phyloP scores from a whole-genome alignment of 2,113 vertebrate species.

The Trichomycterus rosablanca region DNA sequence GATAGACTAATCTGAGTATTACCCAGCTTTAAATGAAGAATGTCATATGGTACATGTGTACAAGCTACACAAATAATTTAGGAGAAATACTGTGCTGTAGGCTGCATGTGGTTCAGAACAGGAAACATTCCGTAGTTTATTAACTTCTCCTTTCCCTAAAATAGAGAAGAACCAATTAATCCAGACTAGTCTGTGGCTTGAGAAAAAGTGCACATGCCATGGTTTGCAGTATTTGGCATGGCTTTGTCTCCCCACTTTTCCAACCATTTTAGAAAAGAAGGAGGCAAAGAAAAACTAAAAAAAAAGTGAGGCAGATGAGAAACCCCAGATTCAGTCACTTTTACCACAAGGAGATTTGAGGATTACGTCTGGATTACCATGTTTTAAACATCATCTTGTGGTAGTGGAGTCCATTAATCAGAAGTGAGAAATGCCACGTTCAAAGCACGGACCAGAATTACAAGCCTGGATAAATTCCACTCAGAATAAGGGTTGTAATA shows the following conservation, averaged over 20 bases:
- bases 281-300: constrained; percentile 14
- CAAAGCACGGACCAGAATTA: constrained; percentile 17
- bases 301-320: constrained; percentile 25
- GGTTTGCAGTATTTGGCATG: constrained; percentile 44
- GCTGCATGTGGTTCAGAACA: constrained; percentile 10
- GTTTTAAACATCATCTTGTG: constrained; percentile 62
- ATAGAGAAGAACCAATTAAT: constrained; percentile 49
- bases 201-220: constrained; percentile 49
- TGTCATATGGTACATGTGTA: neutral
- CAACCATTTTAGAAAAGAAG: constrained; percentile 22
- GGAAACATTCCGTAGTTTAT: constrained; percentile 43
- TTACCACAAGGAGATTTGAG: constrained; percentile 53
- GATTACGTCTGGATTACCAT: constrained; percentile 58
- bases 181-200: constrained; percentile 40
- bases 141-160: constrained; percentile 45
- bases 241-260: constrained; percentile 31
- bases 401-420: constrained; percentile 44
- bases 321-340: constrained; percentile 47
- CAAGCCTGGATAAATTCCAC: constrained; percentile 9
- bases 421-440: constrained; percentile 31
- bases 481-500: constrained; percentile 8
- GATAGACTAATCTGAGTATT: neutral
- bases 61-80: constrained; percentile 15
- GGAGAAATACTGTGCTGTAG: constrained; percentile 13
- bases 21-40: constrained; percentile 9